These are phyloP conservation scores for Harpagoxenus sublaevis DNA, from an alignment of 2,888 invertebrate species.

Conservation along the genomic window DNA sequence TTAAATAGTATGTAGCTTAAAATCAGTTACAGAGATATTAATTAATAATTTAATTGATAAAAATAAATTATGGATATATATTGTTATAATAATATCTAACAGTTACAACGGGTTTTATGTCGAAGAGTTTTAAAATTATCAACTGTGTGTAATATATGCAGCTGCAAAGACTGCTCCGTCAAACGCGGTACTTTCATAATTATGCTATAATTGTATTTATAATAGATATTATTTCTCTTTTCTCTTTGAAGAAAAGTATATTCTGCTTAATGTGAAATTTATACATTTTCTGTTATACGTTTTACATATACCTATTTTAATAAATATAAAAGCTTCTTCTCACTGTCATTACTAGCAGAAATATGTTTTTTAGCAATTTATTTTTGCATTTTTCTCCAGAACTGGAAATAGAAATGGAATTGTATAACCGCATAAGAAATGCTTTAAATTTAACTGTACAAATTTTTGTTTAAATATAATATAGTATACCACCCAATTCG, in stretches of 20 bases:
- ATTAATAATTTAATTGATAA: background rate
- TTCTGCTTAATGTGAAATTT: background rate
- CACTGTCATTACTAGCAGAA: background rate
- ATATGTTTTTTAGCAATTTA: background rate
- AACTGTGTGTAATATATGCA: background rate
- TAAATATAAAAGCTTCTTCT: background rate
- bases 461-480: background rate
- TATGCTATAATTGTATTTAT: background rate
- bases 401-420: background rate
- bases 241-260: background rate
- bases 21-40: background rate
- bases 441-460: background rate
- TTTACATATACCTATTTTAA: background rate
- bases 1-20: background rate
- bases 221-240: background rate
- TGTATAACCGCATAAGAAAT: background rate
- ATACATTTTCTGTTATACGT: background rate
- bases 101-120: background rate
- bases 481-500: background rate
- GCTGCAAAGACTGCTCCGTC: background rate
- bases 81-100: background rate
- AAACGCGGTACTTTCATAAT: background rate
- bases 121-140: background rate
- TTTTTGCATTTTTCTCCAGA: conserved; percentile 7
- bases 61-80: background rate